Conservation (phyloP, 2,888 invertebrate species). For the Phaedon cochleariae region DNA sequence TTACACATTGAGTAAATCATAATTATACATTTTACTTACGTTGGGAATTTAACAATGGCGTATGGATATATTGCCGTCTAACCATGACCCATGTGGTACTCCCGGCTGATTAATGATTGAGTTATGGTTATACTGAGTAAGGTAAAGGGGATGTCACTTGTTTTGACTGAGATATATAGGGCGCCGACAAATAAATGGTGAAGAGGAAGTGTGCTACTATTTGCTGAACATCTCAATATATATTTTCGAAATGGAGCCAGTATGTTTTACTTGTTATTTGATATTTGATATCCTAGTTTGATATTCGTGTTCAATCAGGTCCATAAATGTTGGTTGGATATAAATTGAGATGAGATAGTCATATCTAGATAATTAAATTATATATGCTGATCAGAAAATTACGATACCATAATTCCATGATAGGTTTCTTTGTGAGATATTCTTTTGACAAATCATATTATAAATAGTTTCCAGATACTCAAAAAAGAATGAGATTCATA, state of each 20-base stretch:
- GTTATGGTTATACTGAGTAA: conserved; percentile 46
- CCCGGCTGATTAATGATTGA: conserved; percentile 51
- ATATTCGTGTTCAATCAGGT: no score
- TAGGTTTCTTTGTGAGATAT: no score
- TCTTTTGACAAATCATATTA: no score
- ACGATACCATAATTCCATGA: no score
- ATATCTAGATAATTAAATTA: no score
- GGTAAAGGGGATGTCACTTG: conserved; percentile 52
- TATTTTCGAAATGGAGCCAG: conserved; percentile 23
- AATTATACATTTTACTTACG: conserved; percentile 37
- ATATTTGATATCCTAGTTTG: no score
- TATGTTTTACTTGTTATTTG: conserved; percentile 7
- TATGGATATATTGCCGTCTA: conserved; percentile 36
- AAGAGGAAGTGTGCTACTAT: conserved; percentile 39
- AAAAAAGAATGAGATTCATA: no score
- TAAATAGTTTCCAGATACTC: no score
- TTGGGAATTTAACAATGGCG: conserved; percentile 38
- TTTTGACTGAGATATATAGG: conserved; percentile 55
- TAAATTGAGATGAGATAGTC: no score
- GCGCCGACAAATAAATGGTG: conserved; percentile 52
- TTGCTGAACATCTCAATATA: conserved; percentile 26
- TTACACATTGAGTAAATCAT: conserved; percentile 8
- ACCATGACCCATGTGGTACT: conserved; percentile 38
- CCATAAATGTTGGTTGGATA: no score
- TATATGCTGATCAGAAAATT: no score